Evolutionary conservation across 2,888 invertebrate species (phyloP).

Genomic region (Arrhopalites spinosus): DNA sequence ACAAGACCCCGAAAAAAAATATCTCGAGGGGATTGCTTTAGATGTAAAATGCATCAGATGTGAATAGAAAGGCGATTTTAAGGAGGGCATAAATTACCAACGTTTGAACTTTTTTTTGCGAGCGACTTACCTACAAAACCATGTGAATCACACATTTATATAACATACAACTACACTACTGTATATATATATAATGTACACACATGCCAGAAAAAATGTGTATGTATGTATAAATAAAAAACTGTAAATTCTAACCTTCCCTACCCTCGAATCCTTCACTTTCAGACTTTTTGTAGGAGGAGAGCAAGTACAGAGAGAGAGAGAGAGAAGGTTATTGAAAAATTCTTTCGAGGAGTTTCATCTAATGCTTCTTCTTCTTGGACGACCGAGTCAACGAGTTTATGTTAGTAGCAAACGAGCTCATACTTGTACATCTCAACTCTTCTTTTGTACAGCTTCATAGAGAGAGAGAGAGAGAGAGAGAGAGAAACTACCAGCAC

Average conservation of each 20-base stretch:
- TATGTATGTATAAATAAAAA: neutral
- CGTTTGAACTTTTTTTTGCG: slow-evolving; percentile 37
- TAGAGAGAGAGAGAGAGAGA: neutral
- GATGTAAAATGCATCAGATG: slow-evolving; percentile 47
- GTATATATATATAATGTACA: neutral
- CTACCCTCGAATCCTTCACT: slow-evolving; percentile 16
- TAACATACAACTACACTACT: neutral
- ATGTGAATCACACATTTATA: no score
- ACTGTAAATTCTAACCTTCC: slow-evolving; percentile 14
- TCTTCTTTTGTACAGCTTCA: neutral
- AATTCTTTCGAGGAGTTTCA: slow-evolving; percentile 31
- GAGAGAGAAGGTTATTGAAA: slow-evolving; percentile 26
- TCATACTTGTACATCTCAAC: neutral
- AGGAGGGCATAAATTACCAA: slow-evolving; percentile 46
- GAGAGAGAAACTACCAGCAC: neutral
- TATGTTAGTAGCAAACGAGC: no score
- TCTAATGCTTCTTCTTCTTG: slow-evolving; percentile 12
- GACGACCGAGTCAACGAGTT: no score
- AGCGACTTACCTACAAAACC: neutral
- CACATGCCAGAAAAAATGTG: neutral
- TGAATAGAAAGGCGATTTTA: slow-evolving; percentile 40
- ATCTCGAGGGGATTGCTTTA: slow-evolving; percentile 38
- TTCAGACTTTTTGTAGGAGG: slow-evolving; percentile 10
- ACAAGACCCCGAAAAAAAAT: neutral
- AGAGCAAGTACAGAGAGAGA: neutral